Conservation (phyloP, 1,140 invertebrate species). For the Scaptodrosophila lebanonensis region DNA sequence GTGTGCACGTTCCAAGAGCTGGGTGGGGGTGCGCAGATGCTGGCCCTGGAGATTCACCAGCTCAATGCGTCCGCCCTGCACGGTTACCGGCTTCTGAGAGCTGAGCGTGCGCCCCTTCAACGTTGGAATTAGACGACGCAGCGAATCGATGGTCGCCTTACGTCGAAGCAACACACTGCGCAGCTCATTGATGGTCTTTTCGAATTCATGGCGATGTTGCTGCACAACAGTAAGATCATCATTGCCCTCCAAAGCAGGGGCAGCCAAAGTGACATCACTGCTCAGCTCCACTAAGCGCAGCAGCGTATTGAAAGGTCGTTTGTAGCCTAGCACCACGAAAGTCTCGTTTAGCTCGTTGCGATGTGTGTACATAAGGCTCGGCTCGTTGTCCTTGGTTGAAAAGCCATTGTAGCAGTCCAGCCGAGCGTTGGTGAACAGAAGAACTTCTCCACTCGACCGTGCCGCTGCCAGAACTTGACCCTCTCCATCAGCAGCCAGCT, state of each 20-base stretch:
- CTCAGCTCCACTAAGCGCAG: conserved; percentile 60
- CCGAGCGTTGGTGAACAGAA: conserved; percentile 52
- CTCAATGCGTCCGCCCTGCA: conserved; percentile 24
- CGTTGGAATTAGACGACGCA: conserved; percentile 12
- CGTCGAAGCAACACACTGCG: conserved; percentile 51
- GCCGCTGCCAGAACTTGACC: conserved; percentile 49
- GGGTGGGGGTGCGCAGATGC: conserved; percentile 44
- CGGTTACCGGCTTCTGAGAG: conserved; percentile 17
- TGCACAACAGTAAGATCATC: conserved; percentile 52
- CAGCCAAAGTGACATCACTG: conserved; percentile 8
- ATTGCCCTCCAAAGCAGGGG: conserved; percentile 22
- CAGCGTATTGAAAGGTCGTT: conserved; percentile 5
- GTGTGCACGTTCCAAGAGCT: conserved; percentile 39
- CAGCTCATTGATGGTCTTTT: conserved; percentile 39
- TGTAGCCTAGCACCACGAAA: conserved; percentile 48
- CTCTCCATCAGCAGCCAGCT: conserved; percentile 25
- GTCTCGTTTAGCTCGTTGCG: conserved; percentile 46
- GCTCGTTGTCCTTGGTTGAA: conserved; percentile 13
- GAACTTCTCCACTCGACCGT: conserved; percentile 45
- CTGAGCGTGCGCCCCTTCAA: neutral
- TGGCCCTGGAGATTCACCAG: conserved; percentile 29
- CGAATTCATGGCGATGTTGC: conserved; percentile 60
- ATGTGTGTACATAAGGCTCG: conserved; percentile 38
- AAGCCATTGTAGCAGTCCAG: conserved; percentile 67
- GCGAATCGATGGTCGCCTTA: conserved; percentile 22